Base-by-base conservation (phyloP, 1,140 invertebrate species). In the Venturia canescens region DNA sequence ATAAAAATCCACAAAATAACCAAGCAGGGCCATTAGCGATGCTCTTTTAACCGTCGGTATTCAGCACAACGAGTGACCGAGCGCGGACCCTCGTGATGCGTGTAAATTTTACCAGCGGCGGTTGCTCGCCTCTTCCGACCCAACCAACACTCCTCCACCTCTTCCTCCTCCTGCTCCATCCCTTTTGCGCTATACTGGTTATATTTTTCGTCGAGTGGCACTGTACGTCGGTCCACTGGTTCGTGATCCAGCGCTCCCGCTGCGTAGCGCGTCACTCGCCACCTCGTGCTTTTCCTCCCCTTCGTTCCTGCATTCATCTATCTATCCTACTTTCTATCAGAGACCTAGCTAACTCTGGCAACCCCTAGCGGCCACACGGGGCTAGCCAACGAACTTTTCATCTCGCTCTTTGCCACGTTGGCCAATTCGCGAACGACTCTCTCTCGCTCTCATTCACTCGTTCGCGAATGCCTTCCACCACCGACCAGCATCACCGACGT, bases 1-100 rank as follows among this genome's bases (percentile, higher is more conserved):
- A 92, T 90, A 91, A 92, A 92, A 92, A 92, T 92, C 91, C 90
- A 90, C 91, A 92, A 92, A 92, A 92, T 92, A 92, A 91, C 91
- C 89, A 88, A 91, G 89, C 89, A 88, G 88, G 91, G 90, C 88
- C 90, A 91, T 92, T 92, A 92, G 90, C 89, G 86, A 92, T 92
- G 90, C 91, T 91, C 90, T 92, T 92, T 92, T 91, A 92, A 91
- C 90, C 88, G 87, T 88, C 86, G 87, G 86, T 85, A 91, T 91
- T 91, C 88, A 90, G 87, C 83, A 86, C 86, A 70, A 72, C 86
- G 87, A 76, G 48, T 76, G 72, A 76, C 72, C 53, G 72, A 76
- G 72, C 53, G 72, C 53, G 72, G 72, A 50, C 87, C 86, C 89
- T 88, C 88, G 89, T 90, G 90, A 90, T 91, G 89, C 90, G 90